Conservation (phyloP, 92 coral and sea anemone genomes). For the Plumapathes pennacea region DNA sequence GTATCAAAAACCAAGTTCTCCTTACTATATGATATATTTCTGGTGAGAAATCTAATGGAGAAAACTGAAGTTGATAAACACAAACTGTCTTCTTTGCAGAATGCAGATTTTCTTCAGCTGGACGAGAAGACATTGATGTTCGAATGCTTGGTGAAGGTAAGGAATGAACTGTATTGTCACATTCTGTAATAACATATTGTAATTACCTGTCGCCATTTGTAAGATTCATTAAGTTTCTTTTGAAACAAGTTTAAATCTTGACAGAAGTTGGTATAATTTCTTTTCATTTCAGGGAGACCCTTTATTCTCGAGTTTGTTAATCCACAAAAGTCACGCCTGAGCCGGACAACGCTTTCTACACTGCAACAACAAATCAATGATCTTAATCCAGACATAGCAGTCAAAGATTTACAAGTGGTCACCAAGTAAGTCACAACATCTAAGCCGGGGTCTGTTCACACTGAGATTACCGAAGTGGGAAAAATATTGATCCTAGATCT, state of each 20-base stretch:
- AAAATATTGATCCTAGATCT: background rate
- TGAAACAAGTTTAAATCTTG: too few relatives aligned
- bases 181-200: too few relatives aligned
- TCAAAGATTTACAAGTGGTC: slow-evolving; percentile 82
- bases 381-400: slow-evolving; percentile 58
- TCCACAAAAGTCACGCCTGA: slow-evolving; percentile 65
- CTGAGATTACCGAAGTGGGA: background rate
- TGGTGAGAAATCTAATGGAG: too few relatives aligned
- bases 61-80: too few relatives aligned
- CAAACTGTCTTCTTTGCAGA: slow-evolving; percentile 47
- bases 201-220: too few relatives aligned
- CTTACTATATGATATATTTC: too few relatives aligned
- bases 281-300: slow-evolving; percentile 78
- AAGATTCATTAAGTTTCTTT: too few relatives aligned
- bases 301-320: slow-evolving; percentile 86
- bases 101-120: slow-evolving; percentile 87
- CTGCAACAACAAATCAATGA: slow-evolving; percentile 73
- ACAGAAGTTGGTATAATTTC: too few relatives aligned
- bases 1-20: too few relatives aligned
- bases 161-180: too few relatives aligned
- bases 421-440: slow-evolving; percentile 54
- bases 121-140: slow-evolving; percentile 95
- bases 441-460: background rate
- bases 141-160: slow-evolving; percentile 92
- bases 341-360: slow-evolving; percentile 41